Conservation (phyloP, 2,113 vertebrate genomes). For the Muntiacus reevesi region DNA sequence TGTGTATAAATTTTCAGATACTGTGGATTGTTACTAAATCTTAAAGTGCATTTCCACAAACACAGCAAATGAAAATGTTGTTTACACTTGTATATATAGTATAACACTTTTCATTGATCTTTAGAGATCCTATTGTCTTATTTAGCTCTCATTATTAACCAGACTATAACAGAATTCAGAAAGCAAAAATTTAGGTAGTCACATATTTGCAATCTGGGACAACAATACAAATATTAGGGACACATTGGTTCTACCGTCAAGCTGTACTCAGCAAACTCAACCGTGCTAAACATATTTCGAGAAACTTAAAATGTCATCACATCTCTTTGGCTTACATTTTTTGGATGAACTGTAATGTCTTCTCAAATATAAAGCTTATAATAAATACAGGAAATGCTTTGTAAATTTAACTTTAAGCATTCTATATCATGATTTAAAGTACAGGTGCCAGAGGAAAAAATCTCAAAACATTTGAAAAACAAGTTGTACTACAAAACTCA, state of each 20-base stretch:
- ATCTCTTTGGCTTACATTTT: not conserved
- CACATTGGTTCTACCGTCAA: slow-evolving; percentile 66
- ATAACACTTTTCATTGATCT: slow-evolving; percentile 7
- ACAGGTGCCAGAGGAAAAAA: slow-evolving; percentile 52
- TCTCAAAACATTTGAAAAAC: not conserved
- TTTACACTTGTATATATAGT: not conserved
- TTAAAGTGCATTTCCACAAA: slow-evolving; percentile 26
- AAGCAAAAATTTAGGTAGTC: slow-evolving; percentile 54
- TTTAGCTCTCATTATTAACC: slow-evolving; percentile 46
- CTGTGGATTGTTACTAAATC: not conserved
- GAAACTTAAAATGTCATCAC: slow-evolving; percentile 28
- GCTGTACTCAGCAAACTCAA: slow-evolving; percentile 69
- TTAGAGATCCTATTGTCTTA: slow-evolving; percentile 6
- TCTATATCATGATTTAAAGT: slow-evolving; percentile 58
- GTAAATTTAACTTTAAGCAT: slow-evolving; percentile 55
- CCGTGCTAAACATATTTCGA: slow-evolving; percentile 47
- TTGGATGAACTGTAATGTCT: not conserved
- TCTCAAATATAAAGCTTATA: not conserved
- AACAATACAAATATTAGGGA: slow-evolving; percentile 71
- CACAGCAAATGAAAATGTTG: not conserved
- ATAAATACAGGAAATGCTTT: slow-evolving; percentile 52
- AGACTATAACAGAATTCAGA: slow-evolving; percentile 41
- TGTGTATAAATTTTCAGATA: not conserved
- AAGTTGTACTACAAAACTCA: not conserved
- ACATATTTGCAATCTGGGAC: slow-evolving; percentile 70